Conservation (phyloP, 2,113 vertebrate species). For the Probosciger aterrimus region DNA sequence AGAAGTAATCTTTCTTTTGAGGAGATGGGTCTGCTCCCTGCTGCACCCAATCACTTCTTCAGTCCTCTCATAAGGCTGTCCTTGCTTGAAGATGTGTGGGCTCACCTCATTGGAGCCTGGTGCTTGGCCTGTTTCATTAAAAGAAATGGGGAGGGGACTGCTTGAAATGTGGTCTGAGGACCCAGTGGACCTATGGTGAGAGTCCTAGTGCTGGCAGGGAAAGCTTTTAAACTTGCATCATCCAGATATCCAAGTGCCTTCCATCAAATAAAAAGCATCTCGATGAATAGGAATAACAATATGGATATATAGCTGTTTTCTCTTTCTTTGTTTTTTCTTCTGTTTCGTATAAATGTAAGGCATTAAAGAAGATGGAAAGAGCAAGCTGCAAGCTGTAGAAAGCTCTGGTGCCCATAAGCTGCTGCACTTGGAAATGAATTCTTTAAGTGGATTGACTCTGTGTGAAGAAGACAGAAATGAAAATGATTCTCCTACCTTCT, state of each 20-base stretch:
- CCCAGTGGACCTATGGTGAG: neutral
- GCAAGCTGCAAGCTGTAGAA: slow-evolving; percentile 22
- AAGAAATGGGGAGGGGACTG: neutral
- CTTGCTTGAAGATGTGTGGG: neutral
- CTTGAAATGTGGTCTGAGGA: neutral
- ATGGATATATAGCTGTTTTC: neutral
- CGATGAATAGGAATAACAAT: neutral
- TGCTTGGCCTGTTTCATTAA: neutral
- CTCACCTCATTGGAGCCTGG: neutral
- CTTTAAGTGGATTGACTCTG: neutral
- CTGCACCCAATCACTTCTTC: neutral
- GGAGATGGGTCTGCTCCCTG: neutral
- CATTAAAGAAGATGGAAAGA: slow-evolving; percentile 24
- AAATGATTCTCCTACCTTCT: slow-evolving; percentile 84
- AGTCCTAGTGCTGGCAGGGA: neutral
- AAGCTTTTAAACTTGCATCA: neutral
- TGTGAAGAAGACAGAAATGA: slow-evolving; percentile 58
- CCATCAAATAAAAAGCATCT: neutral
- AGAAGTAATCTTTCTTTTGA: neutral
- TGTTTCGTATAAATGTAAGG: slow-evolving; percentile 30
- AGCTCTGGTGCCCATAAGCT: slow-evolving; percentile 24
- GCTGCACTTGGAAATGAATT: neutral
- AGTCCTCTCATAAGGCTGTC: neutral
- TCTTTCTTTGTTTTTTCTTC: neutral
- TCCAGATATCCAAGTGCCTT: neutral